Evolutionary conservation across 1,140 invertebrate genomes (phyloP).

Genomic region (Telenomus remus): DNA sequence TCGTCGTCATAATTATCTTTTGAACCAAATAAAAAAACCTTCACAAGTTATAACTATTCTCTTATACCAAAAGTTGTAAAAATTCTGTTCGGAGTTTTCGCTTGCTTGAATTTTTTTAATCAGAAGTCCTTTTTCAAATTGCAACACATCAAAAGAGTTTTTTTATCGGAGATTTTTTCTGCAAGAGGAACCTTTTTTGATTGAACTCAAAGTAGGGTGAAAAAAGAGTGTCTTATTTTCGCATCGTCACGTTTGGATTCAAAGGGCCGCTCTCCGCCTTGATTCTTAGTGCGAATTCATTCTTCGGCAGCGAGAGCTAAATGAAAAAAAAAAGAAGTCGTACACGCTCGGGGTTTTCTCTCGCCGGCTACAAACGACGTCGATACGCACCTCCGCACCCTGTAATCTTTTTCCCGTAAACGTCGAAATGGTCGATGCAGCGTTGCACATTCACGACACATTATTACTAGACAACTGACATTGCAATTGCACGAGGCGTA

Average conservation of each 20-base stretch:
- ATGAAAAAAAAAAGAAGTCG: constrained; percentile 24
- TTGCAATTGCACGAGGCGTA: constrained; percentile 43
- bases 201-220: neutral
- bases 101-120: too few relatives aligned
- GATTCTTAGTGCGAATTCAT: neutral
- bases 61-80: too few relatives aligned
- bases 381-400: constrained; percentile 18
- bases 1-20: too few relatives aligned
- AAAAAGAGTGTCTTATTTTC: constrained; percentile 25
- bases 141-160: neutral
- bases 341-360: constrained; percentile 18
- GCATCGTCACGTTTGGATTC: constrained; percentile 9
- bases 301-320: too few relatives aligned
- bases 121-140: too few relatives aligned
- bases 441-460: constrained; percentile 48
- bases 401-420: constrained; percentile 33
- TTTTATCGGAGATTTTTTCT: neutral
- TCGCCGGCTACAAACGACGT: constrained; percentile 24
- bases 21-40: too few relatives aligned
- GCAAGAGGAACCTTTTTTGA: too few relatives aligned
- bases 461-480: constrained; percentile 51
- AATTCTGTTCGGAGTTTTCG: too few relatives aligned
- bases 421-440: constrained; percentile 41
- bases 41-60: too few relatives aligned
- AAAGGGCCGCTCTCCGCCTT: constrained; percentile 16